Conservation (phyloP, 1,140 invertebrate genomes). For the Lepidotrigona ventralis region DNA sequence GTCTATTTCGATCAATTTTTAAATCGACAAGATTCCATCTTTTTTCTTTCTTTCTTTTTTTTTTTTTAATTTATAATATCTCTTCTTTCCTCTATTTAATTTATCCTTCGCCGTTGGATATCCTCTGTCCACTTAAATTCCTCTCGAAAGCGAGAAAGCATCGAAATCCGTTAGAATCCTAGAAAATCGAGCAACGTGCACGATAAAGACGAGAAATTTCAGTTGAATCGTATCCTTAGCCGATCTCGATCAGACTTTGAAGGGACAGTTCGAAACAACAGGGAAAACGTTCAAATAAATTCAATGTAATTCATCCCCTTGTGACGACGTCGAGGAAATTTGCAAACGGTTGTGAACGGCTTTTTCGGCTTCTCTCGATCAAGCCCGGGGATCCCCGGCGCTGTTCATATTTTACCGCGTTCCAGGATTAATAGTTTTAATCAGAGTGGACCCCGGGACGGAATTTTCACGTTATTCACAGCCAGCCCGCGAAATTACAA, state of each 20-base stretch:
- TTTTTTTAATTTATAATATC: no score
- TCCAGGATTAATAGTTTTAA: constrained; percentile 26
- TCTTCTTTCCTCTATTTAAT: neutral
- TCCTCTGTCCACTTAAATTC: neutral
- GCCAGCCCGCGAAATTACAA: neutral
- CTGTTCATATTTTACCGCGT: neutral
- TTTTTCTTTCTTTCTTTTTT: no score
- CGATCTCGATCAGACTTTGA: neutral
- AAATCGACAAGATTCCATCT: no score
- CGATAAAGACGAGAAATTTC: neutral
- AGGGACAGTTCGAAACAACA: neutral
- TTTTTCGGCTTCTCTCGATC: neutral
- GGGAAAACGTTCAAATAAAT: no score
- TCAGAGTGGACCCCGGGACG: neutral
- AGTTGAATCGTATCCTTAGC: neutral
- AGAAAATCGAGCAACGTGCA: no score
- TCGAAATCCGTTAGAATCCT: no score
- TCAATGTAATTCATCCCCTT: neutral
- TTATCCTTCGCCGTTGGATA: neutral
- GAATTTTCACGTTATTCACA: constrained; percentile 4
- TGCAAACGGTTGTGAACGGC: no score
- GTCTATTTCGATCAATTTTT: neutral
- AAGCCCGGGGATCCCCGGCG: neutral
- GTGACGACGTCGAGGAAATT: neutral
- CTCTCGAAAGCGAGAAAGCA: neutral